Conservation (phyloP, 2,888 invertebrate species). For the Charanyca ferruginea region DNA sequence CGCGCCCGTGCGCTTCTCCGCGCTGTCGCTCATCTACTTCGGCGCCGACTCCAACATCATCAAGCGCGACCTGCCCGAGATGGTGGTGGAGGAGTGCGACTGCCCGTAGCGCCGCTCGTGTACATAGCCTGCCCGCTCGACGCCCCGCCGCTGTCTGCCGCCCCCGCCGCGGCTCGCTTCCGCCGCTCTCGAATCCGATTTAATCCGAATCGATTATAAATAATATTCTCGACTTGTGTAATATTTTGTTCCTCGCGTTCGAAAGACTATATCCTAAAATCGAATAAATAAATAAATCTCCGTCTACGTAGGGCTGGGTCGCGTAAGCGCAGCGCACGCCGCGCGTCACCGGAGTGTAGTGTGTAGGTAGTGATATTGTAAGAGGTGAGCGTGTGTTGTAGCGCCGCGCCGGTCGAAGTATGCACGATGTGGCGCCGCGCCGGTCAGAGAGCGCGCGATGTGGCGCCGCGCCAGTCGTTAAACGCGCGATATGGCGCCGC, state of each 20-base stretch:
- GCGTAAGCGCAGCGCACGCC: slow-evolving; percentile 67
- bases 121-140: slow-evolving; percentile 77
- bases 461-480: slow-evolving; percentile 67
- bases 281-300: slow-evolving; percentile 79
- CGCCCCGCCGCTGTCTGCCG: slow-evolving; percentile 71
- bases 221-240: slow-evolving; percentile 91
- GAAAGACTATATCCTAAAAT: slow-evolving; percentile 91
- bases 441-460: slow-evolving; percentile 56
- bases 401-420: slow-evolving; percentile 22
- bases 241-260: slow-evolving; percentile 91
- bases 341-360: slow-evolving; percentile 55
- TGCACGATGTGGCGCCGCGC: slow-evolving; percentile 2
- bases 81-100: slow-evolving; percentile 99
- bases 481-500: background rate
- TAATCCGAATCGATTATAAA: slow-evolving; percentile 90
- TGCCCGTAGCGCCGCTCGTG: slow-evolving; percentile 93
- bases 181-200: slow-evolving; percentile 89
- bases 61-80: slow-evolving; percentile 98
- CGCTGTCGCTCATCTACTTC: slow-evolving; percentile 98
- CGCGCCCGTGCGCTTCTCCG: slow-evolving; percentile 97
- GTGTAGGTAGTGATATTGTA: slow-evolving; percentile 52
- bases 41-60: slow-evolving; percentile 97
- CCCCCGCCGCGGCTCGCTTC: slow-evolving; percentile 82
- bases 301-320: slow-evolving; percentile 73
- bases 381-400: slow-evolving; percentile 40